phyloP scores from a whole-genome alignment of 2,888 invertebrate species.

The Amblyjoppa proteus region DNA sequence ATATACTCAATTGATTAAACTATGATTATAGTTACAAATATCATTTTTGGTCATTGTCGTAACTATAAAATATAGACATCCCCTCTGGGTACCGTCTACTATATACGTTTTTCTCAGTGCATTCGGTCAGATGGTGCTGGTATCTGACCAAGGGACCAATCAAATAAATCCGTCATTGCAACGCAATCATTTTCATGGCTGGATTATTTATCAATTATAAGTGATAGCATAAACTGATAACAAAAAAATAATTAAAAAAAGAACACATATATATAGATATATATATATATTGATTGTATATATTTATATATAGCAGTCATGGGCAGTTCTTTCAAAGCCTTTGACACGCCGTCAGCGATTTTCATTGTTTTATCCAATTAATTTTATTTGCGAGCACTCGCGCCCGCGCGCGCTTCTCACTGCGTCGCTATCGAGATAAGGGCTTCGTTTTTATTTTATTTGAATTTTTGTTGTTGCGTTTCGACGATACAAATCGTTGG shows the following conservation, averaged over 20 bases:
- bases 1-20: too few relatives aligned
- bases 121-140: too few relatives aligned
- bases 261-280: too few relatives aligned
- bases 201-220: too few relatives aligned
- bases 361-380: slow-evolving; percentile 45
- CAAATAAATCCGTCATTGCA: too few relatives aligned
- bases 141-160: too few relatives aligned
- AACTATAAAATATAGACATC: too few relatives aligned
- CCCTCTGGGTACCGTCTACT: too few relatives aligned
- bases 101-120: background rate
- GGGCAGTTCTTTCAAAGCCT: background rate
- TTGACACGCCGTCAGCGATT: slow-evolving; percentile 40
- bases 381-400: slow-evolving; percentile 43
- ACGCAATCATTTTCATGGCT: background rate
- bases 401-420: slow-evolving; percentile 39
- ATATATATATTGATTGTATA: background rate
- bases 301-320: background rate
- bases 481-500: slow-evolving; percentile 55
- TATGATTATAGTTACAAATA: too few relatives aligned
- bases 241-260: background rate
- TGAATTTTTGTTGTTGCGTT: background rate
- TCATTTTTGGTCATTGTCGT: too few relatives aligned
- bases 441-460: background rate
- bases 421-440: slow-evolving; percentile 7
- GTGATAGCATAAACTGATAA: too few relatives aligned